Percentiles rank a stretch among this genome's conserved stretches.
Evolutionary conservation across 2,888 invertebrate genomes (phyloP).

Genomic region (Rotaria magnacalcarata): DNA sequence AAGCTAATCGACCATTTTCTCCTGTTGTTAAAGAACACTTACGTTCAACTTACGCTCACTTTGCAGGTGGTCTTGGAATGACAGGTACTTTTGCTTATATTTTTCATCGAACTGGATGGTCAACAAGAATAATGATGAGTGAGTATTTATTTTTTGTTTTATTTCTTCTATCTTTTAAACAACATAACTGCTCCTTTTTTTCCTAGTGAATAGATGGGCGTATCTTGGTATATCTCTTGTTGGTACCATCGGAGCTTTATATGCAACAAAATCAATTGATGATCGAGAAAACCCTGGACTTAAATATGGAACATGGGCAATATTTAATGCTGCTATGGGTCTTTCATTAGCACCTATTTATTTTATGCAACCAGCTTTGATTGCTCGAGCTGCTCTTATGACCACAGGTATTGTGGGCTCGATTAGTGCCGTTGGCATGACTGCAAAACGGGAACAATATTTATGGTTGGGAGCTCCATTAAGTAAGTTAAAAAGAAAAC

Average conservation of each 20-base stretch:
- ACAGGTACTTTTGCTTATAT: not conserved
- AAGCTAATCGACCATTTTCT: not conserved
- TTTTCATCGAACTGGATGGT: constrained; percentile 1
- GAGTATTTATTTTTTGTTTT: not conserved
- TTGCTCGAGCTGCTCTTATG: not conserved
- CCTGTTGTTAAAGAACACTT: not conserved
- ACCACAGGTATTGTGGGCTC: not conserved
- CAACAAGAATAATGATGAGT: not conserved
- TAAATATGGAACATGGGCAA: not conserved
- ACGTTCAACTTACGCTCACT: constrained; percentile 8
- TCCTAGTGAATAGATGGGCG: constrained; percentile 5
- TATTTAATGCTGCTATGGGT: constrained; percentile 1
- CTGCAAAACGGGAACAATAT: constrained; percentile 24
- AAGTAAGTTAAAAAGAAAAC: not conserved
- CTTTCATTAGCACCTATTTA: not conserved
- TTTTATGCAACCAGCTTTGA: constrained; percentile 14
- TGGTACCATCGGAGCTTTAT: not conserved
- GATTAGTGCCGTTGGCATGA: constrained; percentile 11
- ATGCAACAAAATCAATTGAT: not conserved
- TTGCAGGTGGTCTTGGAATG: constrained; percentile 21
- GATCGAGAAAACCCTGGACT: not conserved
- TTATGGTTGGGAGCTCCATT: not conserved
- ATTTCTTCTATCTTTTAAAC: too few species aligned
- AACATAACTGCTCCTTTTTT: not conserved
- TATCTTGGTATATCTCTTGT: not conserved